Evolutionary conservation across 1,140 invertebrate genomes (phyloP), one percentile per base, ranked within the genome.

Genomic region (Drosophila repleta): DNA sequence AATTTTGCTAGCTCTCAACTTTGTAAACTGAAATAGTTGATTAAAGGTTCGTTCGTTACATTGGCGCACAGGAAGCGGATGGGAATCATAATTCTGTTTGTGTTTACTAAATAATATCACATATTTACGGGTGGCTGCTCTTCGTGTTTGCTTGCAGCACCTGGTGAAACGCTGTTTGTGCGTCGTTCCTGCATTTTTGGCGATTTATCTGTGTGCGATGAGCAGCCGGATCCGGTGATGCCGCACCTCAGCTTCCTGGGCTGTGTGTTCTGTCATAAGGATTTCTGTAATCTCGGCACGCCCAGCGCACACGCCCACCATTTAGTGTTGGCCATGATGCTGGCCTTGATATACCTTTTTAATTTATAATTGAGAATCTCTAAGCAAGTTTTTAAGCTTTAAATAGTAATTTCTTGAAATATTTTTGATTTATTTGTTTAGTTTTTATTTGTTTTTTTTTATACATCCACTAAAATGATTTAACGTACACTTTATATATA

Each of bases 381-480:
- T 13, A 1, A 60, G 17, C 18, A 48, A 18, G 2, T 15, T 43
- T 3, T 46, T 13, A 5, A 24, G 11, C 13, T 18, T 13, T 1
- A 46, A 20, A 4, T 13, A 46, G 13, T 21, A 2, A 11, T 26
- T 48, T 49, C 37, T 75, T 49, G 20, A n/a, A 63, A 46, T 20
- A 46, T 46, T 74, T 48, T 55, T 56, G 20, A 53, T 56, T 79
- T 81, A 70, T 77, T 87, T 74, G 57, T 81, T 87, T 87, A 64
- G 55, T 76, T 76, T 79, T 65, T 51, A 41, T 79, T 75, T 48
- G 20, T 20, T 79, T 77, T 77, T 87, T 81, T 77, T 87, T 81
- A 78, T 76, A 87, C 82, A 87, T 87, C 82, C 74, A 85, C 82
- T 85, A 85, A 85, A 85, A 85, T 85, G 82, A 85, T 85, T 85